A percentile compares a stretch with the other conserved stretches of the same genome.
Evolutionary conservation across 2,888 invertebrate genomes (phyloP).

Genomic region (Spilarctia lutea): DNA sequence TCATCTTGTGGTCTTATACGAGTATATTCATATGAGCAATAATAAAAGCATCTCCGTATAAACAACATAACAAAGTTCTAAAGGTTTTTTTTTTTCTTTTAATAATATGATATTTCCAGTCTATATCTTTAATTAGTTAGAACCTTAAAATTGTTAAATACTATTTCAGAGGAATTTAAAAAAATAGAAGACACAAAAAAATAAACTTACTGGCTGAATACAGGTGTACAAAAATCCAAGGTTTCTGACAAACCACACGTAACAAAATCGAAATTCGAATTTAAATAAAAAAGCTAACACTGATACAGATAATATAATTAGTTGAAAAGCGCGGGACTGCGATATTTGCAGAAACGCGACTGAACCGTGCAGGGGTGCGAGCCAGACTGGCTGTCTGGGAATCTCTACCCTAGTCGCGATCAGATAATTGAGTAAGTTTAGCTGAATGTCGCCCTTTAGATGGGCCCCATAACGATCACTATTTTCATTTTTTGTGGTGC

Average conservation of each 20-base stretch:
- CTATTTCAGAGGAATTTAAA: slow-evolving; percentile 19
- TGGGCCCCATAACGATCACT: slow-evolving; percentile 7
- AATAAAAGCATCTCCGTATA: neutral
- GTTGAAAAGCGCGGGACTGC: slow-evolving; percentile 48
- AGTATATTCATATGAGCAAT: neutral
- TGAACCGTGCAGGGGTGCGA: slow-evolving; percentile 37
- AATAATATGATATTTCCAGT: neutral
- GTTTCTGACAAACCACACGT: slow-evolving; percentile 37
- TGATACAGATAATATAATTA: slow-evolving; percentile 35
- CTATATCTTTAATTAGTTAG: neutral
- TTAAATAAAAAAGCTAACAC: slow-evolving; percentile 38
- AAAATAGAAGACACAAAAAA: slow-evolving; percentile 15
- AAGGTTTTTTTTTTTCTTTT: neutral
- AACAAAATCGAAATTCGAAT: slow-evolving; percentile 32
- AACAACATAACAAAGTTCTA: neutral
- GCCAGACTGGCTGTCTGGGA: slow-evolving; percentile 43
- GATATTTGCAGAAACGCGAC: slow-evolving; percentile 35
- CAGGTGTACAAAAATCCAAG: slow-evolving; percentile 49
- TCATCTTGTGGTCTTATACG: neutral
- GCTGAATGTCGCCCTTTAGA: slow-evolving; percentile 29
- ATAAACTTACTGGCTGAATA: slow-evolving; percentile 43
- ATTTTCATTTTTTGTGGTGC: neutral
- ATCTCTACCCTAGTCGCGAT: slow-evolving; percentile 29
- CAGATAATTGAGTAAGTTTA: slow-evolving; percentile 35
- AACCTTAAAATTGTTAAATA: slow-evolving; percentile 25